Evolutionary conservation across 2,888 invertebrate genomes (phyloP).

Genomic region (Epistrophe eligans): DNA sequence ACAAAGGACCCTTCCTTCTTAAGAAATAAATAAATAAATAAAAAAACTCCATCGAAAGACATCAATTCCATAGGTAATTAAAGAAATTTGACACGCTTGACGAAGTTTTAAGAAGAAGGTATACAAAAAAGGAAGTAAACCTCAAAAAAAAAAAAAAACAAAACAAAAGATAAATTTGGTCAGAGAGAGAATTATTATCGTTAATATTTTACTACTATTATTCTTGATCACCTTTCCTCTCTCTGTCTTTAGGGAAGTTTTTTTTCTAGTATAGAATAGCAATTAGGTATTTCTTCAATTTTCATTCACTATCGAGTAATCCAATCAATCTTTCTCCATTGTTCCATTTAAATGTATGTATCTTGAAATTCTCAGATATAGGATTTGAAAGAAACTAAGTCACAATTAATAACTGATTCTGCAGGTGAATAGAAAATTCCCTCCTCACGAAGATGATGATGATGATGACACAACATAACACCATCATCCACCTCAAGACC

Average conservation of each 20-base stretch:
- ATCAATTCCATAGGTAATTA: constrained; percentile 46
- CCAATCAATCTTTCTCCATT: constrained; percentile 25
- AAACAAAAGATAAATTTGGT: not conserved
- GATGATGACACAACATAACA: constrained; percentile 50
- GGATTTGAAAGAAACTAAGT: not conserved
- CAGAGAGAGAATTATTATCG: not conserved
- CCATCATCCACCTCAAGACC: constrained; percentile 10
- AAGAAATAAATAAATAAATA: not conserved
- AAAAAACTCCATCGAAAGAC: not conserved
- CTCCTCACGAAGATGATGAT: constrained; percentile 2
- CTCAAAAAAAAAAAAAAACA: too few species aligned
- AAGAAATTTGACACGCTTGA: constrained; percentile 59
- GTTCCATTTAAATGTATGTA: constrained; percentile 37
- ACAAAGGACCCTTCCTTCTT: constrained; percentile 45
- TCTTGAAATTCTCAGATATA: not conserved
- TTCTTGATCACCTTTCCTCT: constrained; percentile 5
- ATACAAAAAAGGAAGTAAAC: not conserved
- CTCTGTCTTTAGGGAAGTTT: not conserved
- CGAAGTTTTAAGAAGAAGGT: constrained; percentile 12
- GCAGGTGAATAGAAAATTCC: constrained; percentile 32
- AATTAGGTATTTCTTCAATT: constrained; percentile 8
- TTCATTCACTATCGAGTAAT: constrained; percentile 13
- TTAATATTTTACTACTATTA: constrained; percentile 33
- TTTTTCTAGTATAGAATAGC: not conserved
- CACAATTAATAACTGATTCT: constrained; percentile 28